Base-by-base conservation (phyloP, 37 sponge, comb jelly and placozoan genomes). In the Mnemiopsis leidyi region DNA sequence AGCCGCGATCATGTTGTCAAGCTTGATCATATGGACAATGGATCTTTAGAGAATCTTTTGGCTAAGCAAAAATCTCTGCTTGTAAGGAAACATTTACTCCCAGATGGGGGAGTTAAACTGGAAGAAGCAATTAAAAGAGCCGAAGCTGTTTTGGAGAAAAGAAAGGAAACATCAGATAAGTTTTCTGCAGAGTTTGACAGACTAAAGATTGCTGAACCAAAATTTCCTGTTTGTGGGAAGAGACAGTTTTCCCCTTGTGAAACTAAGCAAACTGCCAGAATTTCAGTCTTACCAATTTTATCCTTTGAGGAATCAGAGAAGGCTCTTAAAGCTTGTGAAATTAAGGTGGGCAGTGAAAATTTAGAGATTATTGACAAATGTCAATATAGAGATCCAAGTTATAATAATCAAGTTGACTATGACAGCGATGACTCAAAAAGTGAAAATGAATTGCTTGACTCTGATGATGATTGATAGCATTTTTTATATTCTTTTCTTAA, bases 141-240 rank as follows among this genome's bases (percentile, higher is more conserved):
- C 16, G 35, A 77, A 36, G 79, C 30, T 0, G 36, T 31, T 31
- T 36, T 77, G 26, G 36, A 33, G 33, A 77, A 77, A 32, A 77
- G 79, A 36, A 26, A 31, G 16, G 26, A 26, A 33, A 33, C 26
- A 34, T 18, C 1, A 13, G 33, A 28, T 20, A 3, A 1, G 16
- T 77, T 77, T 77, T 33, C 35, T 32, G 32, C 1, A 1, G 36
- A 31, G 32, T 77, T 77, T 32, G 79, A 32, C 1, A 32, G 18
- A 5, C 1, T 77, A 32, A 16, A 26, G 16, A 32, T 77, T 32
- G 33, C 30, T 31, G 21, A 13, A 32, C 33, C 79, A 31, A 21
- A 69, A 3, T 77, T 77, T 9, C 79, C 79, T 77, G 79, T 77
- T 0, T 32, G 32, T 31, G 79, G 79, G 18, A 77, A 34, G 36